Conservation (phyloP, 2,797 vertebrate species). For the Todus mexicanus region DNA sequence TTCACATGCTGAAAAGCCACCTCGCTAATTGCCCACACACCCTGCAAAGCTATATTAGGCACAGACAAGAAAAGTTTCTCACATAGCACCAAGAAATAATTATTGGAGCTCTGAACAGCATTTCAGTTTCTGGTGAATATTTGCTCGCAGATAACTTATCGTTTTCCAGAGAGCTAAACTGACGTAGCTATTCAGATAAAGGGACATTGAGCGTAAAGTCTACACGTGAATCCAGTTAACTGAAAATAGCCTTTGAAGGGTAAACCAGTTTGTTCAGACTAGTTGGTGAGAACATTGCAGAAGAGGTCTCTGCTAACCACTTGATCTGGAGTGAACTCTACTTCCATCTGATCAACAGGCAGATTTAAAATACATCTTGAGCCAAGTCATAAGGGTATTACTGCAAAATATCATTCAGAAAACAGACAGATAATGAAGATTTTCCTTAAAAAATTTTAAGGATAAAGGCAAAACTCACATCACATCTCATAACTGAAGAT, state of each 20-base stretch:
- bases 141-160: not conserved
- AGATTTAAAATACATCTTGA: not conserved
- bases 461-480: not conserved
- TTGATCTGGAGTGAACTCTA: not conserved
- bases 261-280: not conserved
- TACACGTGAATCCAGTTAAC: not conserved
- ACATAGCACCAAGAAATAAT: conserved; percentile 11
- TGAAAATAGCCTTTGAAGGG: not conserved
- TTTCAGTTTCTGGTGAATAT: not conserved
- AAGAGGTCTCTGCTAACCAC: not conserved
- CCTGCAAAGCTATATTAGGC: not conserved
- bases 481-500: not conserved
- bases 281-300: not conserved
- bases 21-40: not conserved
- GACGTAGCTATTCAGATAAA: not conserved
- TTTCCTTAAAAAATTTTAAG: not conserved
- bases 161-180: not conserved
- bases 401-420: not conserved
- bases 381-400: not conserved
- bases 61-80: conserved; percentile 32
- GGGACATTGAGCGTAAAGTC: not conserved
- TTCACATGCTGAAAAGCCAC: not conserved
- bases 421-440: not conserved
- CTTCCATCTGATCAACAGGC: not conserved
- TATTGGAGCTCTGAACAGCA: not conserved